Conservation (phyloP, 2,797 vertebrate genomes). For the Syngnathus acus region DNA sequence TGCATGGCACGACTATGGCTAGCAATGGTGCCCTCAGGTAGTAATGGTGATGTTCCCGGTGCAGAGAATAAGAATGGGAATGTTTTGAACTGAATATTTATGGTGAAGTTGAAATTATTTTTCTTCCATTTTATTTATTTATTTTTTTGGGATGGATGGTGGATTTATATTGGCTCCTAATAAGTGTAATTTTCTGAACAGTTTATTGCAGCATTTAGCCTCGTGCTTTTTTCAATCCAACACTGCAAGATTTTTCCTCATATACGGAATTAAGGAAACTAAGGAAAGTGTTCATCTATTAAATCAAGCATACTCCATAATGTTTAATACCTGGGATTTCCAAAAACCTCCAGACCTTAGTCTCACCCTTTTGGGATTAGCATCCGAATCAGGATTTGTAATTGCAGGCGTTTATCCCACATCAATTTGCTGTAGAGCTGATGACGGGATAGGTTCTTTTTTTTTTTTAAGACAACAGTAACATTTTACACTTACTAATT, state of each 20-base stretch:
- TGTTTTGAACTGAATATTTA: not conserved
- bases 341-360: not conserved
- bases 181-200: not conserved
- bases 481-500: not conserved
- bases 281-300: not conserved
- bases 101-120: not conserved
- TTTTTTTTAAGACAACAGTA: not conserved
- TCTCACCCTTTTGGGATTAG: not conserved
- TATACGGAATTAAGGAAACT: not conserved
- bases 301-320: not conserved
- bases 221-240: not conserved
- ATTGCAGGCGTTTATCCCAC: not conserved
- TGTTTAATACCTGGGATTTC: not conserved
- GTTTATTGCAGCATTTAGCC: not conserved
- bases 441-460: not conserved
- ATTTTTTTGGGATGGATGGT: not conserved
- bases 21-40: not conserved
- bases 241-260: not conserved
- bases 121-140: not conserved
- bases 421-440: not conserved
- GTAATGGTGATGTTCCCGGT: not conserved
- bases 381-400: not conserved
- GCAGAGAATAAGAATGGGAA: not conserved
- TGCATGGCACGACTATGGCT: not conserved
- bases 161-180: not conserved